A percentile compares a stretch with the other conserved stretches of the same genome.
phyloP scores from a whole-genome alignment of 2,888 invertebrate genomes.

The Papilio elwesi region DNA sequence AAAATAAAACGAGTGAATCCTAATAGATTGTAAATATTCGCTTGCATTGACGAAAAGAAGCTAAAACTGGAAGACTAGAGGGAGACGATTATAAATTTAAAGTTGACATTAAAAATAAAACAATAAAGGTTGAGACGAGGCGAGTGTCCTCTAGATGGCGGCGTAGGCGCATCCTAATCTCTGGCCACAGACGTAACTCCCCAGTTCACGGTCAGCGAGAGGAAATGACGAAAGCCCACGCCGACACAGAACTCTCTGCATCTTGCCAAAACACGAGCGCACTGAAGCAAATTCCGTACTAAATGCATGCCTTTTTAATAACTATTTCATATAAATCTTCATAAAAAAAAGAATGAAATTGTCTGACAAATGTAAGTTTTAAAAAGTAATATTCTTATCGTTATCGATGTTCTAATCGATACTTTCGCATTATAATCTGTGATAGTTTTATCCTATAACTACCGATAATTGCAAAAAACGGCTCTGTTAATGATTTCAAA shows the following conservation, averaged over 20 bases:
- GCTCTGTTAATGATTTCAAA: conserved; percentile 45
- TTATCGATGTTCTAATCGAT: conserved; percentile 18
- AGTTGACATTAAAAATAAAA: conserved; percentile 16
- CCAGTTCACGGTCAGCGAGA: conserved; percentile 78
- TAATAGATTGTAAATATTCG: too few relatives aligned
- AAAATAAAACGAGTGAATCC: too few relatives aligned
- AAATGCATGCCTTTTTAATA: background rate
- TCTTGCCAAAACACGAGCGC: conserved; percentile 63
- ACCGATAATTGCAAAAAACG: conserved; percentile 38
- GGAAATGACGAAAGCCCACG: conserved; percentile 80
- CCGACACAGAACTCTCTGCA: conserved; percentile 66
- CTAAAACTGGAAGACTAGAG: background rate
- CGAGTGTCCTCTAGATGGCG: conserved; percentile 59
- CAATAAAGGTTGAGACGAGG: conserved; percentile 47
- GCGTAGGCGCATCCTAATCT: conserved; percentile 66
- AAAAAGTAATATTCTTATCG: conserved; percentile 2
- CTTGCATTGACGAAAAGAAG: too few relatives aligned
- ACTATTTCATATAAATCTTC: too few relatives aligned
- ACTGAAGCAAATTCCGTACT: background rate
- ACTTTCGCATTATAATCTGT: conserved; percentile 19
- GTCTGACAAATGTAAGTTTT: too few relatives aligned
- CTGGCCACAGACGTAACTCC: conserved; percentile 74
- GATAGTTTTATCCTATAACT: conserved; percentile 16
- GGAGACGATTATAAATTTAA: conserved; percentile 4
- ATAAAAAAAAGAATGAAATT: too few relatives aligned